These are phyloP conservation scores for Caenorhabditis sp. DNA, from an alignment of 2,888 invertebrate genomes.

Conservation along the genomic window DNA sequence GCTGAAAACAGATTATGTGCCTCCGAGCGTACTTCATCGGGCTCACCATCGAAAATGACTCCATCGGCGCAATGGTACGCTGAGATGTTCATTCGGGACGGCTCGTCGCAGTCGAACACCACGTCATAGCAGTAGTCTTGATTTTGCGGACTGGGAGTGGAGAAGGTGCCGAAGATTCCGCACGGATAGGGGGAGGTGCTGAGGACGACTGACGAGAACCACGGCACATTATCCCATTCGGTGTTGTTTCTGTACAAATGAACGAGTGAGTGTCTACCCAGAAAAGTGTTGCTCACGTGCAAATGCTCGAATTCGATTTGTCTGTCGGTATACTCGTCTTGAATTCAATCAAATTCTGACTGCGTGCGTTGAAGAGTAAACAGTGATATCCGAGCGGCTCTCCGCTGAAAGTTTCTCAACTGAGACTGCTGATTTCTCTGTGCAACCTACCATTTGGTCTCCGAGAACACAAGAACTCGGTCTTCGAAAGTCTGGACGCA, in stretches of 20 bases:
- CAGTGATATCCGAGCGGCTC: conserved; percentile 73
- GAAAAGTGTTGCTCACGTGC: conserved; percentile 47
- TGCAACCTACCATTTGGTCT: conserved; percentile 65
- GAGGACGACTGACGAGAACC: conserved; percentile 58
- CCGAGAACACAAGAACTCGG: conserved; percentile 68
- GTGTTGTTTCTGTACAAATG: conserved; percentile 44
- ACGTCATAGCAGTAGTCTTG: conserved; percentile 68
- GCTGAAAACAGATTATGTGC: conserved; percentile 50
- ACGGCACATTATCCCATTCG: conserved; percentile 53
- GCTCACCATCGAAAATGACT: conserved; percentile 67
- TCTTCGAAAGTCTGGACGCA: conserved; percentile 70
- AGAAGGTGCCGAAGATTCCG: conserved; percentile 60
- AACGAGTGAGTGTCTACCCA: not conserved
- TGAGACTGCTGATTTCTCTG: no score
- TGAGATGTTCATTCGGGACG: conserved; percentile 56
- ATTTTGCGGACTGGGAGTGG: conserved; percentile 60
- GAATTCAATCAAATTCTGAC: conserved; percentile 71
- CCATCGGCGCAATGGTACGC: conserved; percentile 69
- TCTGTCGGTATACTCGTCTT: conserved; percentile 66
- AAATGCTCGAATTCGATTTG: conserved; percentile 50
- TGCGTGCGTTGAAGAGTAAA: conserved; percentile 69
- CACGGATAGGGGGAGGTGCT: conserved; percentile 60
- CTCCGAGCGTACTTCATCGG: no score
- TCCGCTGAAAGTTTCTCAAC: conserved; percentile 60
- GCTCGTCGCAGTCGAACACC: conserved; percentile 62